Evolutionary conservation across 2,797 vertebrate species (phyloP), one percentile per base, ranked within the genome.

Genomic region (Artibeus lituratus): DNA sequence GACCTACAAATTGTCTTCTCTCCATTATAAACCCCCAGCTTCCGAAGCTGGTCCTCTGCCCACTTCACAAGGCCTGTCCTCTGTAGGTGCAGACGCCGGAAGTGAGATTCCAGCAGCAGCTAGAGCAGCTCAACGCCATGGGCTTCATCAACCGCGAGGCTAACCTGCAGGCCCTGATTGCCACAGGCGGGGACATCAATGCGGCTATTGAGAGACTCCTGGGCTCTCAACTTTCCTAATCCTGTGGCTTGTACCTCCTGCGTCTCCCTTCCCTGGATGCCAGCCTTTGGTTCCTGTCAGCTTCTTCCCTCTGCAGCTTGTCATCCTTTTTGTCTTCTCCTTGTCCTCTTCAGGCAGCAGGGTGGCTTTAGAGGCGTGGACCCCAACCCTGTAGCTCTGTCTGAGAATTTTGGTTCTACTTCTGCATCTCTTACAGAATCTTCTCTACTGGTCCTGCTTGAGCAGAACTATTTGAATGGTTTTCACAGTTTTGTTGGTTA

Each of bases 191-290:
- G 89, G 99, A 99, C 98, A 99, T 99, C 99, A 99, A 99, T 1
- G 99, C 99, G 47, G 99, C 99, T 86, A 99, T 99, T 1, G 99
- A 99, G 98, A 99, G 99, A 99, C 99, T 99, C 97, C 99, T 99
- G 98, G 99, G 99, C 98, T 99, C 99, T 90, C 99, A 99, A 98
- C 99, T 99, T 98, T 99, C 99, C 98, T 99, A 99, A 99, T 95
- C 96, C 85, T 70, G 88, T 10, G 8, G 53, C 90, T 59, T 3
- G 10, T 14, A 59, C 94, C 94, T 83, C 73, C 53, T 15, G 80
- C 88, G 29, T 55, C 81, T 57, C 73, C 80, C 87, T 5, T 22
- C 44, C 91, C 86, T 53, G 35, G 22, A 32, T 5, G 19, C 77
- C 87, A 83, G 93, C 42, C 1, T 82, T 62, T 53, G 90, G 89